These are phyloP conservation scores for Patiria pectinifera DNA, from an alignment of 53 echinoderm and acorn worm genomes.

Conservation along the genomic window DNA sequence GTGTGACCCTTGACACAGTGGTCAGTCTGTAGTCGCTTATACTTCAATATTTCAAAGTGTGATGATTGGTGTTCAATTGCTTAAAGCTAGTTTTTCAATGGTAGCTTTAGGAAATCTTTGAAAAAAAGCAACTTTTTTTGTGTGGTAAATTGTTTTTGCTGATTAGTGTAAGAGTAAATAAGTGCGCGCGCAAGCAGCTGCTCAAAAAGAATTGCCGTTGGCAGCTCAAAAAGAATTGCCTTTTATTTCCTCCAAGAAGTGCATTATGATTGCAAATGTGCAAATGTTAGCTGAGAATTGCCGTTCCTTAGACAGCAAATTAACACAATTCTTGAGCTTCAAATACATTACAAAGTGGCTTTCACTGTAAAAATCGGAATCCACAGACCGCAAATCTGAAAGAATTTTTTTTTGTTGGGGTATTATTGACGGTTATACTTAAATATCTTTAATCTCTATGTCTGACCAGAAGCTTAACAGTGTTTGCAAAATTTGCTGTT, in stretches of 20 bases:
- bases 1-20: no score
- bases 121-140: no score
- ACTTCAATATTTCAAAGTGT: not conserved
- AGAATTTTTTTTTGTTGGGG: not conserved
- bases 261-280: no score
- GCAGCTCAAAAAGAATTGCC: no score
- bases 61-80: not conserved
- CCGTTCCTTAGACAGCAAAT: not conserved
- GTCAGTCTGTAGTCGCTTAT: no score
- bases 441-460: not conserved
- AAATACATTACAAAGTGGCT: not conserved
- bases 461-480: not conserved
- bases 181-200: no score
- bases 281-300: not conserved
- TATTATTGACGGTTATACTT: not conserved
- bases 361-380: not conserved
- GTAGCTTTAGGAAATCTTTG: no score
- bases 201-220: no score
- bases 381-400: not conserved
- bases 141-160: no score
- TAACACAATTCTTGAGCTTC: not conserved
- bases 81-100: not conserved
- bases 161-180: no score
- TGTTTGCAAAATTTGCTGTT: constrained; percentile 32
- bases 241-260: no score